Evolutionary conservation across 2,797 vertebrate genomes (phyloP).

Genomic region (Chaunax sp.): DNA sequence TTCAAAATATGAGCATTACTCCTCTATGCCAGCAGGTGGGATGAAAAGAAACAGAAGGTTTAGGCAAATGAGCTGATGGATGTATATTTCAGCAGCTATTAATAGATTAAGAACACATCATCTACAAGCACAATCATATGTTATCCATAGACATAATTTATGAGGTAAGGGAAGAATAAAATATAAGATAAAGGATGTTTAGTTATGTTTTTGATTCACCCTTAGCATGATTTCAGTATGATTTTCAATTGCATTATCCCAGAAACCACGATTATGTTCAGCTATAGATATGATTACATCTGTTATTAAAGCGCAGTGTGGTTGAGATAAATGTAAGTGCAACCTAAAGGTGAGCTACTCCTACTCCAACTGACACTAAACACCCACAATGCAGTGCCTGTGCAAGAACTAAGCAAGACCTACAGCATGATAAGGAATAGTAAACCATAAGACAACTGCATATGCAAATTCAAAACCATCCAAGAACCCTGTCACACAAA

Average conservation of each 20-base stretch:
- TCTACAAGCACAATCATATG: background rate
- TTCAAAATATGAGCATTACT: background rate
- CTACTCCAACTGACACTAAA: constrained; percentile 67
- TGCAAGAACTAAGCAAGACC: constrained; percentile 35
- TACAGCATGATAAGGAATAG: constrained; percentile 11
- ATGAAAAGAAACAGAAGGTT: background rate
- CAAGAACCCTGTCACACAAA: constrained; percentile 7
- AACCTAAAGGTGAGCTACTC: constrained; percentile 42
- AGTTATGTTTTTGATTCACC: constrained; percentile 4
- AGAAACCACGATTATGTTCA: constrained; percentile 31
- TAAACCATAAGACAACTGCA: background rate
- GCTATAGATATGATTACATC: constrained; percentile 28
- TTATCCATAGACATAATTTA: background rate
- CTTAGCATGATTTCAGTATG: background rate
- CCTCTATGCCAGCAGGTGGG: background rate
- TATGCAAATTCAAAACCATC: constrained; percentile 6
- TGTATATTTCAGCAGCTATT: background rate
- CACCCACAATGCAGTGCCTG: constrained; percentile 50
- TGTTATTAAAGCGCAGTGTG: constrained; percentile 32
- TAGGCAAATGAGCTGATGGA: background rate
- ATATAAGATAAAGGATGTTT: background rate
- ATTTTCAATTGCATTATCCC: constrained; percentile 12
- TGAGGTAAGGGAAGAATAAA: background rate
- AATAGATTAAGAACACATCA: background rate
- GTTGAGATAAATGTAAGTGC: constrained; percentile 32